A percentile compares a stretch with the other conserved stretches of the same genome.
Conservation (phyloP, 1,140 invertebrate species). For the Drosophila cardini region DNA sequence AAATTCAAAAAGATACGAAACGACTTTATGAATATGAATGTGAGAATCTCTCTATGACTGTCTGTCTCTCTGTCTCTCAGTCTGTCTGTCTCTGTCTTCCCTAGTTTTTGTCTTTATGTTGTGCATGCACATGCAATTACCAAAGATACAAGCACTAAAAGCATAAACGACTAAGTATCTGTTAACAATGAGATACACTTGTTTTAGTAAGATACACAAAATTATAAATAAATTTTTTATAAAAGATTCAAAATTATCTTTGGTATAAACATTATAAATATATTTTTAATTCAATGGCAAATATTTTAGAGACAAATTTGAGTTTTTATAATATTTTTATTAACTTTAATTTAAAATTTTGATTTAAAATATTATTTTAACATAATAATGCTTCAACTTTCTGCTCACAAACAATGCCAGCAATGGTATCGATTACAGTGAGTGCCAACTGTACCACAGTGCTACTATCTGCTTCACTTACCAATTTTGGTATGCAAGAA, state of each 20-base stretch:
- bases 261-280: no score
- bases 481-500: not conserved
- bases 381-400: not conserved
- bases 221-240: no score
- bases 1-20: slow-evolving; percentile 63
- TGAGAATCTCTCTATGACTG: slow-evolving; percentile 19
- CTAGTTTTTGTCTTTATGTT: slow-evolving; percentile 45
- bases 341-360: no score
- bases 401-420: not conserved
- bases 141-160: slow-evolving; percentile 25
- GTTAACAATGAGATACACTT: slow-evolving; percentile 25
- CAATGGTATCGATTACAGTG: slow-evolving; percentile 4
- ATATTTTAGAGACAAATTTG: no score
- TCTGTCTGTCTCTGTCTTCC: slow-evolving; percentile 5
- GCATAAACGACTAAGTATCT: slow-evolving; percentile 14
- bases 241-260: no score
- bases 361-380: no score
- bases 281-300: no score
- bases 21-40: slow-evolving; percentile 80
- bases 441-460: slow-evolving; percentile 1
- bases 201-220: no score
- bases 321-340: no score
- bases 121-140: slow-evolving; percentile 43
- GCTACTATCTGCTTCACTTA: not conserved
- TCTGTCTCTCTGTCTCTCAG: slow-evolving; percentile 9